Conservation (phyloP, 2,888 invertebrate genomes). For the Scotopteryx bipunctaria region DNA sequence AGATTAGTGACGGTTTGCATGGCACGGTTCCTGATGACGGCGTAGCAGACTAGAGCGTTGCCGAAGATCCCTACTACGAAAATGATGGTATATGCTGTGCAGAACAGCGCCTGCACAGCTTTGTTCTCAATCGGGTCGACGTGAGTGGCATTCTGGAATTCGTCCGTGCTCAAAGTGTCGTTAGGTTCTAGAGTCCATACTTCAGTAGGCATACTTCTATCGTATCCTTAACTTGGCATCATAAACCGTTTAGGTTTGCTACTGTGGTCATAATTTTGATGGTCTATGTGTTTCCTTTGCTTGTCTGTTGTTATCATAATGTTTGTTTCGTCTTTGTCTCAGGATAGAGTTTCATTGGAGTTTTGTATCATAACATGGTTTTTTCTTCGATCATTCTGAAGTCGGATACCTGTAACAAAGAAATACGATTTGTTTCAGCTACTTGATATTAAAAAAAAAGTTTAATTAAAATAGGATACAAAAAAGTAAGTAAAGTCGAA, state of each 20-base stretch:
- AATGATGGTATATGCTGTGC: conserved; percentile 89
- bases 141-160: conserved; percentile 48
- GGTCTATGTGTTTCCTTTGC: conserved; percentile 37
- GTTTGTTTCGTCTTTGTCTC: conserved; percentile 32
- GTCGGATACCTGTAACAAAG: conserved; percentile 22
- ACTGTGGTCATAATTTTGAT: conserved; percentile 52
- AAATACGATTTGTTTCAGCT: background rate
- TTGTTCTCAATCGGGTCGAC: conserved; percentile 85
- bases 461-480: no score
- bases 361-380: conserved; percentile 7
- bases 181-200: conserved; percentile 61
- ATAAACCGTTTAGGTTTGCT: conserved; percentile 64
- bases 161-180: conserved; percentile 49
- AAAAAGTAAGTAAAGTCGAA: background rate
- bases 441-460: background rate
- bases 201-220: conserved; percentile 70
- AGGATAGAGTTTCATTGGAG: conserved; percentile 2
- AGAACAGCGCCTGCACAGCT: conserved; percentile 88
- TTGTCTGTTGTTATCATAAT: conserved; percentile 50
- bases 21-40: conserved; percentile 91
- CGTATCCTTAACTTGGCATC: conserved; percentile 65
- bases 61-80: conserved; percentile 92
- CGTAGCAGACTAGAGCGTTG: conserved; percentile 93
- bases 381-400: conserved; percentile 12
- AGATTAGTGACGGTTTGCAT: conserved; percentile 97